A percentile compares a stretch with the other conserved stretches of the same genome.
Conservation (phyloP, 2,888 invertebrate species). For the Caradrina clavipalpis region DNA sequence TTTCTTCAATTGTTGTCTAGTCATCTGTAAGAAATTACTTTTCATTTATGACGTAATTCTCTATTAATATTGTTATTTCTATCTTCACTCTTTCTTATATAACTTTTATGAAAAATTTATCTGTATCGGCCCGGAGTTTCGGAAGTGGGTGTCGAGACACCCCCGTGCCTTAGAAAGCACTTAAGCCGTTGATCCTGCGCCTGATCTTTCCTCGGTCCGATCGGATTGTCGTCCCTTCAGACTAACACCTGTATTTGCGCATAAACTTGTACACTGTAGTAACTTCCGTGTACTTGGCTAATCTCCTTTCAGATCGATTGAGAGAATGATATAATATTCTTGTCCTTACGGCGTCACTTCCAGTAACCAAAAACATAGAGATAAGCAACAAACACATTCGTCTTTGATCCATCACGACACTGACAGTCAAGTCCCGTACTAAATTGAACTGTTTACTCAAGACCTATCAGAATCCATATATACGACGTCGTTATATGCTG, state of each 20-base stretch:
- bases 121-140: neutral
- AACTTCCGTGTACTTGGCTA: no score
- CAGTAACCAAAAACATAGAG: slow-evolving; percentile 65
- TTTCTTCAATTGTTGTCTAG: slow-evolving; percentile 91
- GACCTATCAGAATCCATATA: slow-evolving; percentile 51
- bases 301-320: no score
- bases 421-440: slow-evolving; percentile 43
- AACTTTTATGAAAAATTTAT: no score
- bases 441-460: slow-evolving; percentile 48
- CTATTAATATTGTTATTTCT: neutral
- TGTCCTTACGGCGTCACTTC: slow-evolving; percentile 77
- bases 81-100: neutral
- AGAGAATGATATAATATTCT: neutral
- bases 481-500: slow-evolving; percentile 30
- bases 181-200: no score
- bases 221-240: no score
- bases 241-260: no score
- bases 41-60: neutral
- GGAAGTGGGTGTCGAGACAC: no score
- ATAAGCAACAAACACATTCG: slow-evolving; percentile 69
- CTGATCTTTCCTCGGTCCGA: no score
- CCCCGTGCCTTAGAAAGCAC: no score
- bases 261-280: no score
- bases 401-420: slow-evolving; percentile 66
- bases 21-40: slow-evolving; percentile 74